Base-by-base conservation (phyloP, 2,113 vertebrate genomes). In the Phaethon lepturus region DNA sequence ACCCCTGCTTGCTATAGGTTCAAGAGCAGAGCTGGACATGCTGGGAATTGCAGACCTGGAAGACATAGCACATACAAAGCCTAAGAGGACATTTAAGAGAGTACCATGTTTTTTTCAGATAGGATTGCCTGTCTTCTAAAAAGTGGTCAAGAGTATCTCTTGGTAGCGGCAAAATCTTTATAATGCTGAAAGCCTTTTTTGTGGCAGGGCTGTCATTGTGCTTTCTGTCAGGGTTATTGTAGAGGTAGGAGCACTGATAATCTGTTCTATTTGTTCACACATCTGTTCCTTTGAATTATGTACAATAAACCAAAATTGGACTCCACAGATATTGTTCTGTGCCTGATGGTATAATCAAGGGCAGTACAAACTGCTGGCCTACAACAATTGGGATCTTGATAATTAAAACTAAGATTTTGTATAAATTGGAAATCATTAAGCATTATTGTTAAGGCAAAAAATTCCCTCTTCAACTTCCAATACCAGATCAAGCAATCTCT, bases 321-420 rank as follows among this genome's bases (percentile, higher is more conserved):
- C 23, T 82, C 20, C 29, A 72, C 28, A 53, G 47, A 45, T 63
- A 92, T 26, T 33, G 22, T 17, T 74, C 52, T 77, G 45, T 85
- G 62, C 28, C 59, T 13, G 3, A 18, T 86, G 44, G 31, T 4
- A 82, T 49, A 69, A n/a, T 22, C 0, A 0, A 80, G 28, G 14
- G 29, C 28, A 75, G 38, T 50, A 35, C 52, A 74, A 66, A 71
- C n/a, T 11, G 11, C 9, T 59, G 31, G 22, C 28, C 56, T 79
- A 25, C 28, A 81, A 26, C 35, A 55, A 6, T 1, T 20, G 25
- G 17, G 29, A 79, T 28, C 20, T 33, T n/a, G 11, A 22, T 63
- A 78, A 66, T 62, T 67, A 60, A 85, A 87, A 52, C 17, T n/a
- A 7, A 35, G 26, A 24, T 26, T 83, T 84, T 73, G 9, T 58